These are phyloP conservation scores for Microcebus murinus DNA, from an alignment of 2,113 vertebrate species.

Conservation along the genomic window DNA sequence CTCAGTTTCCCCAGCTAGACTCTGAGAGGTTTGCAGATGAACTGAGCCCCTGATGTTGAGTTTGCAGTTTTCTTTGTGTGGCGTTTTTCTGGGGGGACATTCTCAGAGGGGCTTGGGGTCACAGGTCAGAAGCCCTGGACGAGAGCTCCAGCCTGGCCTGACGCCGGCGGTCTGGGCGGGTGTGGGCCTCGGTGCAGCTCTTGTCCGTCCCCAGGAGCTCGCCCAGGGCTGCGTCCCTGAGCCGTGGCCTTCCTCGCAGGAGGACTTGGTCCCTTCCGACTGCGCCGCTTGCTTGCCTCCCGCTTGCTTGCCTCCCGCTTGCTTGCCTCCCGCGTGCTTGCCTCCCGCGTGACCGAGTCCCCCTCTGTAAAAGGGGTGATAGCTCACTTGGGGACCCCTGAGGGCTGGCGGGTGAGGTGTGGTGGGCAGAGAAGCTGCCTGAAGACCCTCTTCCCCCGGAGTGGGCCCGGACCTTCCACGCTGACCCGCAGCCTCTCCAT, in stretches of 20 bases:
- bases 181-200: not conserved
- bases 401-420: not conserved
- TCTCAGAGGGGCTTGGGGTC: not conserved
- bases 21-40: not conserved
- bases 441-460: not conserved
- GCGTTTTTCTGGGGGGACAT: not conserved
- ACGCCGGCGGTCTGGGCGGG: accelerated
- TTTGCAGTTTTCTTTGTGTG: not conserved
- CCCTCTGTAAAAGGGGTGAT: not conserved
- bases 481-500: not conserved
- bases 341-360: not conserved
- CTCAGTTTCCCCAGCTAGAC: not conserved
- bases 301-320: too few relatives aligned
- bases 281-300: accelerated
- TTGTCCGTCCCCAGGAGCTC: not conserved
- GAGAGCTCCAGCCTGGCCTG: not conserved
- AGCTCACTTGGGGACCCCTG: not conserved
- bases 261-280: not conserved
- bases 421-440: accelerated
- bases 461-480: not conserved
- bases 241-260: not conserved
- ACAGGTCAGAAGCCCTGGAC: not conserved
- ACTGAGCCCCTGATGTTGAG: not conserved
- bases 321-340: accelerated
- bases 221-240: accelerated